These are phyloP conservation scores for Macroramphosus scolopax DNA, from an alignment of 2,797 vertebrate species.

Conservation along the genomic window DNA sequence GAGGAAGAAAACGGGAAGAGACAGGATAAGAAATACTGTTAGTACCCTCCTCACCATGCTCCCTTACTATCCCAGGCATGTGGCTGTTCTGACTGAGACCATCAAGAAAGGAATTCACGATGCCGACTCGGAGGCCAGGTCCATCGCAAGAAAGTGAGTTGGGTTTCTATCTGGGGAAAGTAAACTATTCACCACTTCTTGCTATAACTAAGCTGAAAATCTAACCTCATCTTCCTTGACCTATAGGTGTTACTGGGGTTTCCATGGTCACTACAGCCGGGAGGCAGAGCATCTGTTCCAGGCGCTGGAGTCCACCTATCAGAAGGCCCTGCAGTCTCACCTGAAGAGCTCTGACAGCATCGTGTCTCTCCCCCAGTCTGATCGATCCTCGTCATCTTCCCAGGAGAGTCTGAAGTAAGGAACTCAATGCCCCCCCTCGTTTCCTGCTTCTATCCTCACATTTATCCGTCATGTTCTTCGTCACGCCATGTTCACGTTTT, in stretches of 20 bases:
- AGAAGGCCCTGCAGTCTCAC: slow-evolving; percentile 95
- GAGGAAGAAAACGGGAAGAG: slow-evolving; percentile 17
- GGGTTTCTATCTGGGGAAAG: no score
- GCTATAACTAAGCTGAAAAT: no score
- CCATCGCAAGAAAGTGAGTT: slow-evolving; percentile 91
- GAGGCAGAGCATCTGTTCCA: slow-evolving; percentile 96
- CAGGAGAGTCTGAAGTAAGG: slow-evolving; percentile 98
- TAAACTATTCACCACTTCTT: no score
- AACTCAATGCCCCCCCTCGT: accelerated
- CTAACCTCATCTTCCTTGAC: not conserved
- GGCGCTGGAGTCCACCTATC: slow-evolving; percentile 92
- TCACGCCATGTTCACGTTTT: no score
- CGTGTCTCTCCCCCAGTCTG: slow-evolving; percentile 92
- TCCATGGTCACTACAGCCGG: slow-evolving; percentile 92
- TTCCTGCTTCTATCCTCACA: not conserved
- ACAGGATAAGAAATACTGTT: not conserved
- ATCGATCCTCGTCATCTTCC: slow-evolving; percentile 96
- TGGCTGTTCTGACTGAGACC: slow-evolving; percentile 94
- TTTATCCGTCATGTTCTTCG: not conserved
- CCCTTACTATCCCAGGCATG: slow-evolving; percentile 84
- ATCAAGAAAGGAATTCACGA: slow-evolving; percentile 98
- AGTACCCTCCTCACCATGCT: slow-evolving; percentile 52
- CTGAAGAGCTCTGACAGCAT: slow-evolving; percentile 96
- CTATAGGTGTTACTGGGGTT: slow-evolving; percentile 94
- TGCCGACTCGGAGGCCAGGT: slow-evolving; percentile 94